Evolutionary conservation across 2,888 invertebrate genomes (phyloP), one percentile per base, ranked within the genome.

Genomic region (Chironomus riparius): DNA sequence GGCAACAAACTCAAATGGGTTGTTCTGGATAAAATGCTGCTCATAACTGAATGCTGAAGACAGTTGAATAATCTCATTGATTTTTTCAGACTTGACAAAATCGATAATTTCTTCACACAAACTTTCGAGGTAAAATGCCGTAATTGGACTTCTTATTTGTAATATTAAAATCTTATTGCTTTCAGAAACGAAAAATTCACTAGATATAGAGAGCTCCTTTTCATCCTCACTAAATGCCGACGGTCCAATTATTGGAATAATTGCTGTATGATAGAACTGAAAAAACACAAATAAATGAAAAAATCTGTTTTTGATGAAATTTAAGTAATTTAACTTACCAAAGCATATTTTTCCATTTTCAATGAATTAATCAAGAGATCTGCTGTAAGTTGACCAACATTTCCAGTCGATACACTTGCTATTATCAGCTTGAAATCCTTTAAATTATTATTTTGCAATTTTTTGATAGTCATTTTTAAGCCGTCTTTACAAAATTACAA

Each of bases 341-440:
- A 88, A 12, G 92, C 95, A 75, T 91, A 85, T 82, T 90, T 90
- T 77, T 87, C 85, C 81, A 92, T 87, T 77, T 87, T 81, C 76
- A 92, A 84, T 5, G 91, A 91, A 7, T 91, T 88, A 79, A 97
- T 90, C 6, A 97, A 81, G 80, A 97, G 86, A 85, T 97, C 97
- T 74, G 91, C 88, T 2, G 92, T 87, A 77, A 97, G 84, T 85
- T 97, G 97, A 0, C 92, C 94, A 13, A 95, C 93, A 86, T 97
- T 97, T 76, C 96, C 97, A n/a, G 96, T 92, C 22, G 94, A 92
- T 15, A 95, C 91, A 79, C 92, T 90, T 0, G 95, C 93, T 75
- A 92, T 84, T 77, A 92, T 85, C n/a, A 91, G 83, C 6, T 88
- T 89, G 79, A 87, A 90, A 68, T 85, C 88, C 71, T 81, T 81